These are phyloP conservation scores for Ferdinandea cuprea DNA, from an alignment of 2,888 invertebrate species.

Conservation along the genomic window DNA sequence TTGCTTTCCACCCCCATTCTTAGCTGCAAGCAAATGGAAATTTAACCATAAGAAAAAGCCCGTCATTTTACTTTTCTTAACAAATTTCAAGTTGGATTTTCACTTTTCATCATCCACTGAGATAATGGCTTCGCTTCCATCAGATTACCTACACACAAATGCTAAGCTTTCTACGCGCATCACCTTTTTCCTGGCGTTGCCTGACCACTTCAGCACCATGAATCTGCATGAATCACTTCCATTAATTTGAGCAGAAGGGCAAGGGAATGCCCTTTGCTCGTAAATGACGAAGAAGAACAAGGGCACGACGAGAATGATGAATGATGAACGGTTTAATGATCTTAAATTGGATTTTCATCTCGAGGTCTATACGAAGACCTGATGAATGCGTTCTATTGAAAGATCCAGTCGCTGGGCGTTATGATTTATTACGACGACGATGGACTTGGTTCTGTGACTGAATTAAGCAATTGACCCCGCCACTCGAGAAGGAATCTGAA, in stretches of 20 bases:
- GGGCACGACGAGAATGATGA: slow-evolving; percentile 1
- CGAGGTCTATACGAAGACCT: not conserved
- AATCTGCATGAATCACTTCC: slow-evolving; percentile 4
- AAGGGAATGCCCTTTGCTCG: not conserved
- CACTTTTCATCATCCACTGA: no score
- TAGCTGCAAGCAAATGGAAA: no score
- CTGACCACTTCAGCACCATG: slow-evolving; percentile 8
- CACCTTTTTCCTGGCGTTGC: not conserved
- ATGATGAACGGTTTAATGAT: slow-evolving; percentile 39
- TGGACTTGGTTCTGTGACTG: slow-evolving; percentile 44
- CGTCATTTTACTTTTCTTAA: no score
- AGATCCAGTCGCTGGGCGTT: slow-evolving; percentile 30
- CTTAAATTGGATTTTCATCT: slow-evolving; percentile 47
- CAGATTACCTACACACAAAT: not conserved
- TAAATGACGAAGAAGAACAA: slow-evolving; percentile 1
- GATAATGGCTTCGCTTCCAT: no score
- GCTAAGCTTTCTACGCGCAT: not conserved
- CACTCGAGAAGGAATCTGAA: slow-evolving; percentile 15
- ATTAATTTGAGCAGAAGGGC: not conserved
- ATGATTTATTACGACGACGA: slow-evolving; percentile 40
- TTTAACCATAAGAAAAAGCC: no score
- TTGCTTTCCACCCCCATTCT: no score
- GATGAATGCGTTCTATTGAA: slow-evolving; percentile 35
- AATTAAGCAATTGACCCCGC: slow-evolving; percentile 56
- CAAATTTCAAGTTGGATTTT: no score